Conservation (phyloP, 2,113 vertebrate species). For the Passerina amoena region DNA sequence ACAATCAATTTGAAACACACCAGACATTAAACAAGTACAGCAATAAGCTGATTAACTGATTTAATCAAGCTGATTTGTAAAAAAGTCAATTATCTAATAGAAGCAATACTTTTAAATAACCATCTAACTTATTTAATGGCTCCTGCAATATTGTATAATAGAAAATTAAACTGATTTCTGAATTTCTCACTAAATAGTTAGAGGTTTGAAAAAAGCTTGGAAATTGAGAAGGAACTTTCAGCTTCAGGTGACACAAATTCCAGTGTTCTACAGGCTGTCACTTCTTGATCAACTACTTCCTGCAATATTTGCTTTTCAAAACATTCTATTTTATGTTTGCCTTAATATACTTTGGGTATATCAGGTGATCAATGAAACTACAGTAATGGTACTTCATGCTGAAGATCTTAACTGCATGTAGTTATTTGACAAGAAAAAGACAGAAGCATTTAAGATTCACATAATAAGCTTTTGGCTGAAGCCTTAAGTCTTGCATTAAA, state of each 20-base stretch:
- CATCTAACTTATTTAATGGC: constrained; percentile 47
- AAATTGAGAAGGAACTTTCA: constrained; percentile 30
- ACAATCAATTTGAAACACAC: not conserved
- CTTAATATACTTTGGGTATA: not conserved
- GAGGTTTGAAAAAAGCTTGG: constrained; percentile 44
- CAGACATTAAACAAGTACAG: constrained; percentile 7
- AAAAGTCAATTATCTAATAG: constrained; percentile 57
- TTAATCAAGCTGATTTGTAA: constrained; percentile 8
- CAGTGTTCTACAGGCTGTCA: not conserved
- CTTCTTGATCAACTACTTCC: constrained; percentile 58
- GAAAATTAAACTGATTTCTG: constrained; percentile 35
- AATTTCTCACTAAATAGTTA: constrained; percentile 50
- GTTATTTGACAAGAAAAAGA: not conserved
- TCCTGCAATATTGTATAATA: constrained; percentile 50
- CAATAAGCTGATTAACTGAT: constrained; percentile 58
- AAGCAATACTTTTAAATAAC: constrained; percentile 41
- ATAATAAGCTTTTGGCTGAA: not conserved
- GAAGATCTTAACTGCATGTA: not conserved
- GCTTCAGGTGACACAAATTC: constrained; percentile 58
- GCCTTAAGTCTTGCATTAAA: not conserved
- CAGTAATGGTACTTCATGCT: not conserved
- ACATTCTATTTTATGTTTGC: not conserved
- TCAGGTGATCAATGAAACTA: not conserved
- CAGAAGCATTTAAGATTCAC: not conserved
- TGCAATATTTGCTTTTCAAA: constrained; percentile 23